These are phyloP conservation scores for Bombylius discolor DNA, from an alignment of 2,888 invertebrate species.

Conservation along the genomic window DNA sequence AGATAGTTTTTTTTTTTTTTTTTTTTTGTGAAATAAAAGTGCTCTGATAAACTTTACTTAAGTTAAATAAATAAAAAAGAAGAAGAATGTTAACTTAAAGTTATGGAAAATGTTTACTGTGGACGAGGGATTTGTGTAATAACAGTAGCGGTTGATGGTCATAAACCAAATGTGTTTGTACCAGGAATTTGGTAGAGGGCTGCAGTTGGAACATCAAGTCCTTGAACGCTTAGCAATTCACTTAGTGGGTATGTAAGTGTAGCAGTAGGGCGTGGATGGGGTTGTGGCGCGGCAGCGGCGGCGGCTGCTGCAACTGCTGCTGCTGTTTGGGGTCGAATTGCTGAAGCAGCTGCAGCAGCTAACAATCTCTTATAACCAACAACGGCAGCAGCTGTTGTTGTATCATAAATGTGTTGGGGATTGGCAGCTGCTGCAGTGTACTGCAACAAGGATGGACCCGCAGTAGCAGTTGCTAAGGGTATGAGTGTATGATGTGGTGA, in stretches of 20 bases:
- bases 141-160: slow-evolving; percentile 42
- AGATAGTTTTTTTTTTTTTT: not conserved
- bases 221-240: slow-evolving; percentile 57
- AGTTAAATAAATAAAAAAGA: not conserved
- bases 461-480: slow-evolving; percentile 29
- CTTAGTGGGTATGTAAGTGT: slow-evolving; percentile 54
- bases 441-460: slow-evolving; percentile 37
- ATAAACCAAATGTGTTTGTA: slow-evolving; percentile 54
- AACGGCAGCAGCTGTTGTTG: slow-evolving; percentile 26
- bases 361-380: slow-evolving; percentile 34
- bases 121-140: slow-evolving; percentile 28
- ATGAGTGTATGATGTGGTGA: slow-evolving; percentile 24
- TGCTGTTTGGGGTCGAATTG: slow-evolving; percentile 24
- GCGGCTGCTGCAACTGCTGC: slow-evolving; percentile 28
- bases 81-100: not conserved
- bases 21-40: too few species aligned
- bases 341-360: slow-evolving; percentile 34
- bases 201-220: slow-evolving; percentile 45
- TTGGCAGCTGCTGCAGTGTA: slow-evolving; percentile 50
- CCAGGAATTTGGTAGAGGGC: slow-evolving; percentile 56
- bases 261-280: slow-evolving; percentile 40
- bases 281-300: slow-evolving; percentile 37
- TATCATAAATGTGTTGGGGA: slow-evolving; percentile 39
- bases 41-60: too few species aligned
- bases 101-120: slow-evolving; percentile 17